Evolutionary conservation across 2,888 invertebrate species (phyloP), one percentile per base, ranked within the genome.

Genomic region (Limenitis camilla): DNA sequence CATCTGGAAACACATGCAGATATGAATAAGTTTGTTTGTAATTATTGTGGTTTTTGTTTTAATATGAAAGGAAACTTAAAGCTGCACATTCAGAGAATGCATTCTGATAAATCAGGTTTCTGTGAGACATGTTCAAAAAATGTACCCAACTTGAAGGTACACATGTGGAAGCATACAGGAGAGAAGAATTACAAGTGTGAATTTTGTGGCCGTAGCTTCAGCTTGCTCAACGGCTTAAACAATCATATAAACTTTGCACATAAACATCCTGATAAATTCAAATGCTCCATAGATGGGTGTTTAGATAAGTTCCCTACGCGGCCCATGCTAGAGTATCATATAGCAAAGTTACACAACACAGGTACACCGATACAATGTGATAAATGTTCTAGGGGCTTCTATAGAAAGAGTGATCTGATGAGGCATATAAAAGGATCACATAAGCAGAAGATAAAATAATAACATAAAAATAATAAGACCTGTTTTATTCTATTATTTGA

Each of bases 141-240:
- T 52, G 87, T 88, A 10, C 77, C 90, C 0, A 87, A 90, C 61
- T 69, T 90, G 31, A 88, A 88, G 61, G 79, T 79, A 0, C 90
- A 90, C 58, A 89, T 83, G 81, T 82, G 87, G 68, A 81, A 80
- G 41, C 90, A 90, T 56, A 89, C 88, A 0, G 89, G 89, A 0
- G 81, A 89, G 44, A 75, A 78, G 5, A 81, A 82, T 0, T 60
- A 81, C 8, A 80, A 82, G 55, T 87, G 87, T 65, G 72, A 82
- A 27, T 64, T 75, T 6, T 87, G 87, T 55, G 61, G 74, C 0
- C 78, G 78, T 50, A 76, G 74, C 52, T 84, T 81, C 53, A 76
- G 63, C 57, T 74, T 76, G n/a, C 40, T 65, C 10, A 81, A 74
- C 49, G 72, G 75, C 39, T 62, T 82, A 27, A 80, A 84, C n/a